Base-by-base conservation (phyloP, 2,797 vertebrate genomes). In the Holocentrus rufus region DNA sequence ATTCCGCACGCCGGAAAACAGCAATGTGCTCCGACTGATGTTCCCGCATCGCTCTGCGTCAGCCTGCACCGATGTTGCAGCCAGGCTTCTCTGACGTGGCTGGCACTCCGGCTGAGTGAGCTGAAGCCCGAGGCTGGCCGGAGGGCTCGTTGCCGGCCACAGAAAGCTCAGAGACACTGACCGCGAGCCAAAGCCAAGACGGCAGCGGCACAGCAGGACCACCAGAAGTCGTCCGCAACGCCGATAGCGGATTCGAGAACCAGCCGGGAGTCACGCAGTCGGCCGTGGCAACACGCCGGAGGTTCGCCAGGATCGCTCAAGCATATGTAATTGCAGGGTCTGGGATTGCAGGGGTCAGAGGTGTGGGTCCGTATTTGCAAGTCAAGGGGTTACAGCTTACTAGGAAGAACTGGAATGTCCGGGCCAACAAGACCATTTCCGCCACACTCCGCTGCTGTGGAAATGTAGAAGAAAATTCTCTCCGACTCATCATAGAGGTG, bases 251-350 rank as follows among this genome's bases (percentile, higher is more conserved):
- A 64, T 65, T 36, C 50, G 25, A 60, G 42, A 61, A 65, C 5
- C n/a, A 31, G 57, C 17, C 54, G 6, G 71, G 84, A 86, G 63
- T 84, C 80, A 76, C 30, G 27, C 15, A 23, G 69, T 31, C 30
- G 20, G 55, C 58, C 54, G 58, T 53, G 54, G 31, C 66, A 4
- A 50, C 10, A 22, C 23, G 54, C 13, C n/a, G 23, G 30, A 5
- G 20, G 20, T 72, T 74, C 9, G 58, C 76, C 36, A 17, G 42
- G 74, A 30, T 39, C 9, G 5, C 67, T 80, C n/a, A 47, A 74
- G 79, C 79, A 78, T 83, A 83, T 84, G 84, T 15, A 11, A 53
- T 15, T 34, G 4, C 65, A 69, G 13, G 7, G 52, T 47, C 31
- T 55, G 30, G 25, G 34, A 36, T 20, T 58, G 22, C 27, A 11